Evolutionary conservation across 2,888 invertebrate genomes (phyloP).

Genomic region (Leucophenga maculata): DNA sequence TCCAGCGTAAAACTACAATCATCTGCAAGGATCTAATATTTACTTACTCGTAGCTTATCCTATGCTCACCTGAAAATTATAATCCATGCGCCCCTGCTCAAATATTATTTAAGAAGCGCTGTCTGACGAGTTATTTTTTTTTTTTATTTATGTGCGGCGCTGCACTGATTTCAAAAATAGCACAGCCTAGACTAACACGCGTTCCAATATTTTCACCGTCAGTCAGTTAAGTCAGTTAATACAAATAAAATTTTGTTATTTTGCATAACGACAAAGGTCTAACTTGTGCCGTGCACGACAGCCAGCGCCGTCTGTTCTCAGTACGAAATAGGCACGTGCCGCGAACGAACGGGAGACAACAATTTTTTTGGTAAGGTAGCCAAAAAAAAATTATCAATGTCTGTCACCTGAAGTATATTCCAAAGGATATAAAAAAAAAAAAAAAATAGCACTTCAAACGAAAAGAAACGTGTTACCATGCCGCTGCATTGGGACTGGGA

Average conservation of each 20-base stretch:
- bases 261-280: constrained; percentile 16
- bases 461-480: constrained; percentile 38
- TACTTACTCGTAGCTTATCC: too few relatives aligned
- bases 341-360: constrained; percentile 61
- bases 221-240: constrained; percentile 29
- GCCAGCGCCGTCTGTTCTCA: constrained; percentile 24
- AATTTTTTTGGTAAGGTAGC: constrained; percentile 63
- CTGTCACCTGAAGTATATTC: constrained; percentile 61
- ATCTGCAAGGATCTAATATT: too few relatives aligned
- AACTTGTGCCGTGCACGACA: background rate
- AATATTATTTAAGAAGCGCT: background rate
- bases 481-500: constrained; percentile 66
- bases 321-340: constrained; percentile 59
- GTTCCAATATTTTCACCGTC: background rate
- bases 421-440: constrained; percentile 30
- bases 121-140: too few relatives aligned
- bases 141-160: constrained; percentile 40
- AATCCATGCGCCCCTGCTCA: too few relatives aligned
- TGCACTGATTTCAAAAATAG: constrained; percentile 41
- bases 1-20: too few relatives aligned
- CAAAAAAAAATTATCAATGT: constrained; percentile 62
- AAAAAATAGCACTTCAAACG: constrained; percentile 27
- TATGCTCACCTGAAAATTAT: too few relatives aligned
- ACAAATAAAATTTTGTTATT: constrained; percentile 1
- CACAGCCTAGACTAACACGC: constrained; percentile 35